Evolutionary conservation across 2,888 invertebrate species (phyloP), one percentile per base, ranked within the genome.

Genomic region (Psococerastis gibbosa): DNA sequence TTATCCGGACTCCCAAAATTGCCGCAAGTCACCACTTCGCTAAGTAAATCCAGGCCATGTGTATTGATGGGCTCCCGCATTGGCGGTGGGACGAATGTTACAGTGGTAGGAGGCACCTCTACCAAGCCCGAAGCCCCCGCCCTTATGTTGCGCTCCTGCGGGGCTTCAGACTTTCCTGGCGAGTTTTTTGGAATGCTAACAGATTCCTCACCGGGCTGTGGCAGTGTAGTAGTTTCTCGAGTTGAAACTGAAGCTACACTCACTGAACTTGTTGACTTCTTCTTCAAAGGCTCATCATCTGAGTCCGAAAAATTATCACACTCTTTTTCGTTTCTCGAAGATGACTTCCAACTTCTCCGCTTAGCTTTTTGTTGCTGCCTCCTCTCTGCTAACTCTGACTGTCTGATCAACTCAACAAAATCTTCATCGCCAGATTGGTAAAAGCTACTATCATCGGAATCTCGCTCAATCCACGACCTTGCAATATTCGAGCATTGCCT

Each of bases 1-100:
- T 75, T 74, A 52, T 75, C 75, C 0, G 75, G 73, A 54, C 73
- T 71, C 15, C 70, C 72, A 55, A 73, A 68, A 18, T 68, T 64
- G 15, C 62, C 55, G 41, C 62, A 56, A 15, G 59, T 59, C 1
- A 63, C 53, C 41, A 60, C 61, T 52, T 60, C 60, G 45, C 52
- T 55, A n/a, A 56, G 51, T 18, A 59, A 32, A 46, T 46, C 46
- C 15, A 42, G 18, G 15, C 31, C 32, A 32, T 42, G 13, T 32
- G 22, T 33, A 17, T 33, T 33, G 3, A 33, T 33, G 17, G 33
- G 33, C 9, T 33, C 33, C 9, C 33, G 15, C 15, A 33, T 33
- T 17, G 33, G 33, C 33, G 33, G 5, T 6, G 16, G 15, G 6
- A 33, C 17, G 33, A 16, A 3, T 16, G 9, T 31, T n/a, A 31